These are phyloP conservation scores for Fragum whitleyi DNA, from an alignment of 2,888 invertebrate genomes.

Conservation along the genomic window DNA sequence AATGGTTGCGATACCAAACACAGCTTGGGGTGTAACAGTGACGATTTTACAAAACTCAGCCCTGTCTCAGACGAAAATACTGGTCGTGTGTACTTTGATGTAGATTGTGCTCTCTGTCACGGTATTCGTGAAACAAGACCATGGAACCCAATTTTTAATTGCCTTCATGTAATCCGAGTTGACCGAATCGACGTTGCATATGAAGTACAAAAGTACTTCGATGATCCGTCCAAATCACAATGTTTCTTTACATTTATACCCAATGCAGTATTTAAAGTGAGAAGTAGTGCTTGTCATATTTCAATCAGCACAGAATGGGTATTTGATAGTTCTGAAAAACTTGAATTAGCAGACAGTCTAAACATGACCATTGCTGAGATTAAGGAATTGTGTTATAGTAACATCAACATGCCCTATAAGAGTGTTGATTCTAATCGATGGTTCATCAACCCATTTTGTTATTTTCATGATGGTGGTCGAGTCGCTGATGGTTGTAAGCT, in stretches of 20 bases:
- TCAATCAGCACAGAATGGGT: background rate
- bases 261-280: background rate
- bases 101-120: slow-evolving; percentile 13
- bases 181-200: background rate
- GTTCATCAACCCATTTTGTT: slow-evolving; percentile 8
- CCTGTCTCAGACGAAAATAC: background rate
- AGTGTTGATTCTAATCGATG: background rate
- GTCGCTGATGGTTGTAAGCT: background rate
- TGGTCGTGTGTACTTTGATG: background rate
- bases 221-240: background rate
- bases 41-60: background rate
- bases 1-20: background rate
- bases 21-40: background rate
- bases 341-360: background rate
- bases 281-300: background rate
- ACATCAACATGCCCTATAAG: background rate
- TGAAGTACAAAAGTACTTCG: background rate
- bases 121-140: background rate
- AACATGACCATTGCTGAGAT: slow-evolving; percentile 3
- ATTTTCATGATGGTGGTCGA: background rate
- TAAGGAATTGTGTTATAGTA: background rate
- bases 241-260: background rate
- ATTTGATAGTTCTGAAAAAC: background rate
- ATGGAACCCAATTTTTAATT: background rate
- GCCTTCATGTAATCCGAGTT: background rate